These are phyloP conservation scores for Seira musarum DNA, from an alignment of 2,888 invertebrate genomes.

Conservation along the genomic window DNA sequence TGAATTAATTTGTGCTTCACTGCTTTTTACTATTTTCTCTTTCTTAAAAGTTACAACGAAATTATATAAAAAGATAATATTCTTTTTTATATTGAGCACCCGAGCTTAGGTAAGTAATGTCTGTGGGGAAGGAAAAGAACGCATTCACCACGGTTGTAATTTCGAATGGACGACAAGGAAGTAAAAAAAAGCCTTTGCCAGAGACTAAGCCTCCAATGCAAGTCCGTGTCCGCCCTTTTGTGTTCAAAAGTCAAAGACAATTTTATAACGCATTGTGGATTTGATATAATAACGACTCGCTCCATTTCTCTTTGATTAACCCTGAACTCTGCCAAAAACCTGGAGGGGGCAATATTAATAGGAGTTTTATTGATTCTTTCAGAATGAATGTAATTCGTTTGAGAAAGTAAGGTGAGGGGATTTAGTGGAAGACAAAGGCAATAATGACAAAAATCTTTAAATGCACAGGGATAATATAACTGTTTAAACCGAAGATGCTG, in stretches of 20 bases:
- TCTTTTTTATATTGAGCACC: neutral
- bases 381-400: too few relatives aligned
- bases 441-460: too few relatives aligned
- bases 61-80: neutral
- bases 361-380: neutral
- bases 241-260: neutral
- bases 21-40: neutral
- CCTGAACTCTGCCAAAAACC: neutral
- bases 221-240: neutral
- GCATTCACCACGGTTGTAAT: neutral
- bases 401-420: too few relatives aligned
- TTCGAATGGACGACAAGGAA: neutral
- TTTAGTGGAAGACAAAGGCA: too few relatives aligned
- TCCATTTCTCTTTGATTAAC: neutral
- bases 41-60: neutral
- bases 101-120: neutral
- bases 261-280: neutral
- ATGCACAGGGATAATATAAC: too few relatives aligned
- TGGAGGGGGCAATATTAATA: neutral
- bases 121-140: neutral
- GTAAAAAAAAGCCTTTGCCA: too few relatives aligned
- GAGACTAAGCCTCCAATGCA: neutral
- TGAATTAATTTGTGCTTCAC: neutral
- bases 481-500: too few relatives aligned
- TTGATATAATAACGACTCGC: neutral